These are phyloP conservation scores for Dendrolimus pini DNA, from an alignment of 2,888 invertebrate species.

Conservation along the genomic window DNA sequence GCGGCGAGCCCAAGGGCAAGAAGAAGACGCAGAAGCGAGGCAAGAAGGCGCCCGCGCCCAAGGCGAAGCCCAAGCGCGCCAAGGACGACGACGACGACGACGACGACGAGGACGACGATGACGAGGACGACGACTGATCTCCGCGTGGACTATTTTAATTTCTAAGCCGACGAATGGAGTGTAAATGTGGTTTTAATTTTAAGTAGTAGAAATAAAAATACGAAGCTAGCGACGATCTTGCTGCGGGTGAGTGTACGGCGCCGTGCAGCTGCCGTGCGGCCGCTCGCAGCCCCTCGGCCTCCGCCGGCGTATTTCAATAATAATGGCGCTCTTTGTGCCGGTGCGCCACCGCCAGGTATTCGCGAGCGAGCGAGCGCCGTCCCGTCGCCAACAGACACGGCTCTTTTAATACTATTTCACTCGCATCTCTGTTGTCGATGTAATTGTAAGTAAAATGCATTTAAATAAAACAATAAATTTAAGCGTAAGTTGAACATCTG, in stretches of 20 bases:
- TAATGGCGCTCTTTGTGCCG: too few relatives aligned
- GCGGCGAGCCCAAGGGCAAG: conserved; percentile 47
- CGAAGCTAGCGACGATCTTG: neutral
- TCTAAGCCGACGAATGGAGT: neutral
- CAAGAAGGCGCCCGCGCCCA: conserved; percentile 34
- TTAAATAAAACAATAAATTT: conserved; percentile 1
- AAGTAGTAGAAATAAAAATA: neutral
- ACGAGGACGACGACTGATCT: conserved; percentile 54
- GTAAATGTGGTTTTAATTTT: neutral
- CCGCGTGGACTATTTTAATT: neutral
- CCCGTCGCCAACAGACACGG: neutral
- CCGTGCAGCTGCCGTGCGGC: neutral
- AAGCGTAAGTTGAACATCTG: conserved; percentile 8
- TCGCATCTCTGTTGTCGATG: neutral
- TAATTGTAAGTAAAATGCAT: conserved; percentile 2
- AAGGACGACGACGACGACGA: conserved; percentile 67
- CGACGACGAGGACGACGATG: conserved; percentile 68
- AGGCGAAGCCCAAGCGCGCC: conserved; percentile 36
- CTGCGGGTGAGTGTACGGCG: neutral
- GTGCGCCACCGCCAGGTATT: neutral
- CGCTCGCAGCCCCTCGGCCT: neutral
- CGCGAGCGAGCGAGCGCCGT: neutral
- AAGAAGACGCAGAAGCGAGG: conserved; percentile 64
- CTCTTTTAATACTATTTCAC: neutral
- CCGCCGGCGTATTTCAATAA: neutral